Evolutionary conservation across 1,140 invertebrate species (phyloP).

Genomic region (Geopemphigus sp.): DNA sequence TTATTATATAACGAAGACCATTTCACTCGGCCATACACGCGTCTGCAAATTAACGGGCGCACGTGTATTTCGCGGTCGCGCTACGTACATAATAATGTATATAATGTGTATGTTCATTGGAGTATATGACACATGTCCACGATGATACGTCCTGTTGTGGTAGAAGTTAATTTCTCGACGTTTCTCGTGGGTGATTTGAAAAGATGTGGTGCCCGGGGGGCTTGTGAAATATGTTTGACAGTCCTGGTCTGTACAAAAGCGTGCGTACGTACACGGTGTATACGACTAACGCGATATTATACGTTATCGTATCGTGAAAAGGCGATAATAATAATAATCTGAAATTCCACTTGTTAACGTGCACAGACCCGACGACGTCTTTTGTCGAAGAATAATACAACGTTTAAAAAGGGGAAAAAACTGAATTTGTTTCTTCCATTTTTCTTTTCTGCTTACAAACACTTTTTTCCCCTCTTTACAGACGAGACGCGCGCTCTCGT

Average conservation of each 20-base stretch:
- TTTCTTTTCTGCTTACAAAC: conserved; percentile 46
- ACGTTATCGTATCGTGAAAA: background rate
- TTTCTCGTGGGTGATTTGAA: background rate
- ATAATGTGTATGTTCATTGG: background rate
- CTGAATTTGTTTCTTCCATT: conserved; percentile 17
- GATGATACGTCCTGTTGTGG: background rate
- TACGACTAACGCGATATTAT: background rate
- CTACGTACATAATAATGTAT: background rate
- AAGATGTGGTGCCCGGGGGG: no score
- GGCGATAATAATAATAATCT: conserved; percentile 5
- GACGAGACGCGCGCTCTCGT: background rate
- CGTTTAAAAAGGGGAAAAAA: background rate
- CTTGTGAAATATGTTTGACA: no score
- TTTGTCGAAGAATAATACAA: conserved; percentile 21
- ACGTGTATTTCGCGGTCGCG: background rate
- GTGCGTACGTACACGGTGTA: background rate
- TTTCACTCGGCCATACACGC: background rate
- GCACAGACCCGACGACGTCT: background rate
- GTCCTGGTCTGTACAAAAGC: background rate
- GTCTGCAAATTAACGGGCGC: background rate
- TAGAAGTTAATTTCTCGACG: conserved; percentile 29
- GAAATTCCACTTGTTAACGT: conserved; percentile 30
- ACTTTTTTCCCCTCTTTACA: conserved; percentile 22
- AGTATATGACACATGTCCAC: conserved; percentile 31
- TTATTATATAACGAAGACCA: background rate